A percentile compares a stretch with the other conserved stretches of the same genome.
Evolutionary conservation across 2,888 invertebrate genomes (phyloP).

Genomic region (Salticus scenicus): DNA sequence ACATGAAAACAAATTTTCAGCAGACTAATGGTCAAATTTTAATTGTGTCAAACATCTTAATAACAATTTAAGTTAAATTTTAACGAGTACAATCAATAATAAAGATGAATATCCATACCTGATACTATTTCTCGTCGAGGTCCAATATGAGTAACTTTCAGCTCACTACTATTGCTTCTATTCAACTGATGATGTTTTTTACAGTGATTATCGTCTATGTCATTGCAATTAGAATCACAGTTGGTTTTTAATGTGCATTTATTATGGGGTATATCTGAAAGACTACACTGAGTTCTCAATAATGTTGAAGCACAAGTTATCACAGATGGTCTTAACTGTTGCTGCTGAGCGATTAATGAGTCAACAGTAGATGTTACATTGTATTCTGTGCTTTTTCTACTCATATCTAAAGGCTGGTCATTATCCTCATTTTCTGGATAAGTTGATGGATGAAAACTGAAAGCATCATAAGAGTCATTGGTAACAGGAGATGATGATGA

Average conservation of each 20-base stretch:
- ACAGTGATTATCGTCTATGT: conserved; percentile 5
- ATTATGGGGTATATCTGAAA: conserved; percentile 54
- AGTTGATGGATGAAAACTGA: conserved; percentile 19
- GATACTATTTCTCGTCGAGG: conserved; percentile 71
- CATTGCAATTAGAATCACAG: conserved; percentile 49
- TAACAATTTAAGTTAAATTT: no score
- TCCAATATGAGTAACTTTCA: conserved; percentile 39
- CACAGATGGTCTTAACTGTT: conserved; percentile 79
- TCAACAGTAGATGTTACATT: conserved; percentile 10
- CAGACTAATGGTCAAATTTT: no score
- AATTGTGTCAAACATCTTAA: no score
- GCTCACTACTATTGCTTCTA: conserved; percentile 28
- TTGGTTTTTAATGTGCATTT: conserved; percentile 30
- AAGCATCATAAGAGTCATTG: conserved; percentile 31
- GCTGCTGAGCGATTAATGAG: conserved; percentile 26
- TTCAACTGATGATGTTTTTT: conserved; percentile 11
- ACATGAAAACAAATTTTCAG: no score
- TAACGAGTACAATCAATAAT: no score
- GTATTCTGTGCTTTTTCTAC: conserved; percentile 68
- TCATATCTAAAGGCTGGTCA: conserved; percentile 73
- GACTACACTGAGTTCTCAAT: conserved; percentile 60
- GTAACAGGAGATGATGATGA: conserved; percentile 44
- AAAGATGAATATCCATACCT: conserved; percentile 62
- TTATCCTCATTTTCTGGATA: conserved; percentile 40
- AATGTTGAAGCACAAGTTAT: conserved; percentile 79